phyloP scores from a whole-genome alignment of 2,888 invertebrate species.

The Heliconius charithonia region DNA sequence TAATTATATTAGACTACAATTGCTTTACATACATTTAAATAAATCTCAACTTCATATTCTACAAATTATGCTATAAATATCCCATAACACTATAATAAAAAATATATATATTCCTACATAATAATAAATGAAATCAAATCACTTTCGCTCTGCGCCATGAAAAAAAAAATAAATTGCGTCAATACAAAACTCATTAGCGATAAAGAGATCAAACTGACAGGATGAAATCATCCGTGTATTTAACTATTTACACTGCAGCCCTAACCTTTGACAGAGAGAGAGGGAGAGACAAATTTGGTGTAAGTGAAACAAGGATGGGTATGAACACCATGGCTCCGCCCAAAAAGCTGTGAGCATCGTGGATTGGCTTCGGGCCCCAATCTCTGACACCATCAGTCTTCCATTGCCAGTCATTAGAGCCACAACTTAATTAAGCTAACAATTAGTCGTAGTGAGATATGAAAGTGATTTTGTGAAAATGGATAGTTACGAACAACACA shows the following conservation, averaged over 20 bases:
- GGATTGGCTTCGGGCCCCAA: slow-evolving; percentile 73
- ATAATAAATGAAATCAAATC: slow-evolving; percentile 28
- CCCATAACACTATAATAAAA: slow-evolving; percentile 3
- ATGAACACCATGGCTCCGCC: slow-evolving; percentile 65
- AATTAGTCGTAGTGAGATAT: slow-evolving; percentile 47
- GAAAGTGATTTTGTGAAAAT: slow-evolving; percentile 58
- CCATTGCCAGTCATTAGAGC: slow-evolving; percentile 68
- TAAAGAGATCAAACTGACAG: slow-evolving; percentile 57
- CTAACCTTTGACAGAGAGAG: slow-evolving; percentile 55
- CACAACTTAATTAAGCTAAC: slow-evolving; percentile 64
- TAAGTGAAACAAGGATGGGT: slow-evolving; percentile 53
- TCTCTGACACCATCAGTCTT: slow-evolving; percentile 76
- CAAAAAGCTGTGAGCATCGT: slow-evolving; percentile 59
- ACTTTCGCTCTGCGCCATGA: slow-evolving; percentile 24
- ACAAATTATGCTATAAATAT: background rate
- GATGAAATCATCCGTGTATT: slow-evolving; percentile 78
- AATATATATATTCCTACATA: background rate
- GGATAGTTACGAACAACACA: slow-evolving; percentile 73
- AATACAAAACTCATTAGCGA: slow-evolving; percentile 50
- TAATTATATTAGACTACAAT: background rate
- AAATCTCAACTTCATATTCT: background rate
- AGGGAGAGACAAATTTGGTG: slow-evolving; percentile 46
- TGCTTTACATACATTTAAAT: background rate
- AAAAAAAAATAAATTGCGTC: slow-evolving; percentile 38
- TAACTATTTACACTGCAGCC: slow-evolving; percentile 63